Evolutionary conservation across 2,113 vertebrate species (phyloP).

Genomic region (Pogona vitticeps): DNA sequence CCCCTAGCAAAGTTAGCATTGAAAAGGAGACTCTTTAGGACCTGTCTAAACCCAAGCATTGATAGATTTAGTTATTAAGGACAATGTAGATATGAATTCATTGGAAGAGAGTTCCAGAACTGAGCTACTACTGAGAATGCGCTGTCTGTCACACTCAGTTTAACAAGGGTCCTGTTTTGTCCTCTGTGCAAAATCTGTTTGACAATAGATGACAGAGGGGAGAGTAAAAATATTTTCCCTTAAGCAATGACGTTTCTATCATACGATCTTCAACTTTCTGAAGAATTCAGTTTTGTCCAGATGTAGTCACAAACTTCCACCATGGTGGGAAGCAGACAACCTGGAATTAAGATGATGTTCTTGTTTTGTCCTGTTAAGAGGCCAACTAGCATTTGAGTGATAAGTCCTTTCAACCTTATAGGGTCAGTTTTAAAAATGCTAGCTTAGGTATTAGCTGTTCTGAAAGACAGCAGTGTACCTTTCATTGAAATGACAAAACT

Average conservation of each 20-base stretch:
- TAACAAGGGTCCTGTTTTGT: neutral
- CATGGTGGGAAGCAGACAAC: neutral
- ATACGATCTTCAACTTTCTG: neutral
- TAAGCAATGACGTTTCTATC: neutral
- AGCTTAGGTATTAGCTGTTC: neutral
- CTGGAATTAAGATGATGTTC: neutral
- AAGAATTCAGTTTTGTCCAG: neutral
- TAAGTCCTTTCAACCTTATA: neutral
- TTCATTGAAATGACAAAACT: neutral
- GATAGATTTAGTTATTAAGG: neutral
- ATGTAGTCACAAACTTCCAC: neutral
- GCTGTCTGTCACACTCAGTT: neutral
- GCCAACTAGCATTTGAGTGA: neutral
- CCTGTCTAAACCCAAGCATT: neutral
- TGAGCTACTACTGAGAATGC: neutral
- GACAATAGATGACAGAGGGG: neutral
- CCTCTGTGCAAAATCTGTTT: neutral
- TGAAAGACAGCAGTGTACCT: neutral
- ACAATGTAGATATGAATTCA: too few species aligned
- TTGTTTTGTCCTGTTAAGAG: neutral
- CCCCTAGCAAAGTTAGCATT: neutral
- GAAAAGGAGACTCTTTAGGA: neutral
- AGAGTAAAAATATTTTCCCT: too few species aligned
- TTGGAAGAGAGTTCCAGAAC: neutral
- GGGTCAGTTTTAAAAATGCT: neutral